Percentiles rank a stretch among this genome's conserved stretches.
Conservation (phyloP, 2,797 vertebrate species). For the Anguilla marmorata region DNA sequence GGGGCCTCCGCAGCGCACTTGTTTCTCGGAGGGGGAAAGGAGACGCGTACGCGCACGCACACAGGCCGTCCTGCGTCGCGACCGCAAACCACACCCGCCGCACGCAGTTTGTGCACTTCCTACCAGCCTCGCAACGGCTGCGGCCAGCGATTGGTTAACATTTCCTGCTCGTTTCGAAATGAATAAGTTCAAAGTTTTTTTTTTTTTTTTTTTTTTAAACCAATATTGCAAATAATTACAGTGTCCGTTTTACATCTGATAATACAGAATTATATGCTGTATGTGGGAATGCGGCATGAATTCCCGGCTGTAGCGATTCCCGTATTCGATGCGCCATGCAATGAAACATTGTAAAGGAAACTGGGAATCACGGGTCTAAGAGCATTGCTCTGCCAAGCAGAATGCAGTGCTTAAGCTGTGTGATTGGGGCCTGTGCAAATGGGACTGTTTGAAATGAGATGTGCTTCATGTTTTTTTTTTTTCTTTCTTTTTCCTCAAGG, state of each 20-base stretch:
- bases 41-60: background rate
- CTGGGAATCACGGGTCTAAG: background rate
- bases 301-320: background rate
- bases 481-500: conserved; percentile 69
- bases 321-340: background rate
- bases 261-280: background rate
- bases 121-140: background rate
- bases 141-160: too few relatives aligned
- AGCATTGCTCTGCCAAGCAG: background rate
- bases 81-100: background rate
- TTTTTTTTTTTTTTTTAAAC: background rate
- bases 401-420: background rate
- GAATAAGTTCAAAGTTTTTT: background rate
- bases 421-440: background rate
- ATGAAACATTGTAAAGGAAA: background rate
- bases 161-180: conserved; percentile 10
- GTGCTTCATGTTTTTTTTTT: background rate
- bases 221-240: background rate
- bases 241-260: background rate
- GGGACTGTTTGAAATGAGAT: conserved; percentile 28
- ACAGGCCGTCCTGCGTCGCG: background rate
- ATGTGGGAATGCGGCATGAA: background rate
- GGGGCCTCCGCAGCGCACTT: conserved; percentile 24
- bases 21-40: background rate
- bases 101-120: background rate